Conservation (phyloP, 2,888 invertebrate species). For the Tetranychus piercei region DNA sequence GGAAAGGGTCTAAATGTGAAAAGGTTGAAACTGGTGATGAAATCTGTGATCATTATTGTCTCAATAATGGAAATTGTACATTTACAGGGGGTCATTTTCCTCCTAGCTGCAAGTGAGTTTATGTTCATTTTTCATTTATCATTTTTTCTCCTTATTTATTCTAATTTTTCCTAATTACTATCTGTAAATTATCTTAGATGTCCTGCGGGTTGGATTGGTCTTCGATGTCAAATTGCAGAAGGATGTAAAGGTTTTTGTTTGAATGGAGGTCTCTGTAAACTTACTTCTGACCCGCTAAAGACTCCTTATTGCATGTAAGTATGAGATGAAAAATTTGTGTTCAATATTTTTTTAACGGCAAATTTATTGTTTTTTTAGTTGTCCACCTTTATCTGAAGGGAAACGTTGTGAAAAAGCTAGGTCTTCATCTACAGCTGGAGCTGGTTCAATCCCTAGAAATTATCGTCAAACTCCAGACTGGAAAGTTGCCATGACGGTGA, state of each 20-base stretch:
- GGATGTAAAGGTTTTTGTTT: constrained; percentile 42
- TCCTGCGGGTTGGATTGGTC: constrained; percentile 41
- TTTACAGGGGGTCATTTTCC: constrained; percentile 11
- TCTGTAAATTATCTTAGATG: constrained; percentile 31
- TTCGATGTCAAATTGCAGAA: constrained; percentile 39
- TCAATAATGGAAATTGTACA: constrained; percentile 28
- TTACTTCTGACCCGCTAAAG: constrained; percentile 37
- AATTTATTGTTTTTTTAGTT: constrained; percentile 10
- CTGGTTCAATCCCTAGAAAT: not conserved
- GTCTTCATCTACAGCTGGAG: not conserved
- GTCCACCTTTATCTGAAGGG: constrained; percentile 13
- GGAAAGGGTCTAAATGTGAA: constrained; percentile 88
- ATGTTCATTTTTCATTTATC: constrained; percentile 15
- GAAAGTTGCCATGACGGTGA: not conserved
- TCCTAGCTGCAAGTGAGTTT: constrained; percentile 36
- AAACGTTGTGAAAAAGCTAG: constrained; percentile 12
- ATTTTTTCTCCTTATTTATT: constrained; percentile 11
- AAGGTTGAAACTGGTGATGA: constrained; percentile 29
- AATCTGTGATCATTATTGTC: constrained; percentile 24
- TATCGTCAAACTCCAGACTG: not conserved
- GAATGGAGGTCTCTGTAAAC: constrained; percentile 40
- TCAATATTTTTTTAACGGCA: not conserved
- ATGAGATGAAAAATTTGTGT: not conserved
- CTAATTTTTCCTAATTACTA: not conserved
- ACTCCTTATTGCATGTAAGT: constrained; percentile 36